Evolutionary conservation across 2,797 vertebrate species (phyloP).

Genomic region (Tenualosa thibaudeaui): DNA sequence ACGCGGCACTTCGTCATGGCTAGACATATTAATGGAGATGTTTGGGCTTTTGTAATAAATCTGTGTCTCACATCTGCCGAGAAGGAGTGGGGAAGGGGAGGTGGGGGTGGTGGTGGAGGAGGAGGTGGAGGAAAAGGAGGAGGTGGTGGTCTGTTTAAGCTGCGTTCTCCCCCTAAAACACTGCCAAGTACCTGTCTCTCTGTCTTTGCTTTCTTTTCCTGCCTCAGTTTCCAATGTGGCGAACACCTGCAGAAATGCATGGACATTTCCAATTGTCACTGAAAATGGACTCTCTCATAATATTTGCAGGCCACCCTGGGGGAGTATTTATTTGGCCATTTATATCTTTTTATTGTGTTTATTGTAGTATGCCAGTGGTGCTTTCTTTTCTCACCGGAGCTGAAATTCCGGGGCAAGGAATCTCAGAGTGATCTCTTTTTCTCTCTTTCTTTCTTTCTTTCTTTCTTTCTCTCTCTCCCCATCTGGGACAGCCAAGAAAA

Average conservation of each 20-base stretch:
- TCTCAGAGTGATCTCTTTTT: conserved; percentile 29
- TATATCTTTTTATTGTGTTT: conserved; percentile 53
- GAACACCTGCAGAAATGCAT: conserved; percentile 54
- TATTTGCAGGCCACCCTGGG: conserved; percentile 47
- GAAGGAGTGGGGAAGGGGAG: conserved; percentile 5
- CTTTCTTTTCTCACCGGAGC: conserved; percentile 53
- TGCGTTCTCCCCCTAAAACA: conserved; percentile 54
- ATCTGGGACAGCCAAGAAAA: conserved; percentile 9
- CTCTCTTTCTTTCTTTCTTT: not conserved
- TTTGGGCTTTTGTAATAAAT: conserved; percentile 56
- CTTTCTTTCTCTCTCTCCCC: not conserved
- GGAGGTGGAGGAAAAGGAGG: not conserved
- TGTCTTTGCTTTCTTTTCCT: conserved; percentile 52
- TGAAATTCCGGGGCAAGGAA: conserved; percentile 55
- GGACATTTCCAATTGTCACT: conserved; percentile 54
- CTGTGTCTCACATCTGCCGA: conserved; percentile 56
- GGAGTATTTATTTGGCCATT: conserved; percentile 54
- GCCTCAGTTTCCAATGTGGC: conserved; percentile 62
- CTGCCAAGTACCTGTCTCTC: conserved; percentile 68
- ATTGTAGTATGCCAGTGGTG: conserved; percentile 54
- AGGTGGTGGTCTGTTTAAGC: conserved; percentile 52
- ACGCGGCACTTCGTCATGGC: conserved; percentile 47
- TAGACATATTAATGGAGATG: conserved; percentile 57
- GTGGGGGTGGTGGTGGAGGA: not conserved
- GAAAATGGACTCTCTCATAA: conserved; percentile 55